Conservation (phyloP, 1,140 invertebrate genomes). For the Caenorhabditis remanei region DNA sequence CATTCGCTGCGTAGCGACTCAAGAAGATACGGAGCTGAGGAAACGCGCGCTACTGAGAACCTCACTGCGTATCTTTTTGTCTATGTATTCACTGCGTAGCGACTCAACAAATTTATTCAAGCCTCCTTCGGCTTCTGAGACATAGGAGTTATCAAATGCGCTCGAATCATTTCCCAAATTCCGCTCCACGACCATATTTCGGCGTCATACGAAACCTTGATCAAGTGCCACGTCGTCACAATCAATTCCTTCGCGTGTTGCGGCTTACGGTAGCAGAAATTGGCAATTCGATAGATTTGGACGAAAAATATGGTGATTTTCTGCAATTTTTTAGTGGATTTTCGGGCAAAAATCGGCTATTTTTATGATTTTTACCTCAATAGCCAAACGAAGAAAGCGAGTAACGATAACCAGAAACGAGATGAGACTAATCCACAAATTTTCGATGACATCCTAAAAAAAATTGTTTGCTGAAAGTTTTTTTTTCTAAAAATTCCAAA, state of each 20-base stretch:
- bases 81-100: too few relatives aligned
- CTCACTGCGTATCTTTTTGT: too few relatives aligned
- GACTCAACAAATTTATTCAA: too few relatives aligned
- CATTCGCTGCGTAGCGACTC: too few relatives aligned
- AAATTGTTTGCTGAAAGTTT: neutral
- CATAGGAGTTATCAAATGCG: constrained; percentile 6
- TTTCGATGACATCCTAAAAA: neutral
- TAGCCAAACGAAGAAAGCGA: neutral
- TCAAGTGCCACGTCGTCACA: neutral
- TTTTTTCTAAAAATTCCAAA: too few relatives aligned
- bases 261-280: constrained; percentile 23
- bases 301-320: neutral
- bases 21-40: too few relatives aligned
- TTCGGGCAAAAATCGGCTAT: too few relatives aligned
- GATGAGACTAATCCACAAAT: neutral
- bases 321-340: neutral
- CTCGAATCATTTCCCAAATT: neutral
- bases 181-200: constrained; percentile 1
- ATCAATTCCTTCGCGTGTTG: neutral
- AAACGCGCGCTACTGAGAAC: too few relatives aligned
- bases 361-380: neutral
- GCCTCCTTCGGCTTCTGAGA: neutral
- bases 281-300: neutral
- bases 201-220: constrained; percentile 31
- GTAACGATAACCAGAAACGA: neutral